A percentile compares a stretch with the other conserved stretches of the same genome.
Evolutionary conservation across 2,797 vertebrate genomes (phyloP).

Genomic region (Hirundo rustica): DNA sequence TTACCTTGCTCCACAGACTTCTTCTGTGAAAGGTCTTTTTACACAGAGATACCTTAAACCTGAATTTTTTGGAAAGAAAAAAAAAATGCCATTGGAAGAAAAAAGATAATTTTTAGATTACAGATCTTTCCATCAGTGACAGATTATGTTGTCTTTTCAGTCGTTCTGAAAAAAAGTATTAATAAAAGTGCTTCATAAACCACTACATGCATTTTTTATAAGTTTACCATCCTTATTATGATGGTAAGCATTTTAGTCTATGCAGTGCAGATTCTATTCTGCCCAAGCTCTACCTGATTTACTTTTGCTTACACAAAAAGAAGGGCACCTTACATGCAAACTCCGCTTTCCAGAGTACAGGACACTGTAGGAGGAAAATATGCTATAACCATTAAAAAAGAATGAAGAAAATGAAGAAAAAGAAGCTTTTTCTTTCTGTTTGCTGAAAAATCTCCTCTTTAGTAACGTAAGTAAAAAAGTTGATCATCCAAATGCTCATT

Average conservation of each 20-base stretch:
- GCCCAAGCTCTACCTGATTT: background rate
- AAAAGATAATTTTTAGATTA: background rate
- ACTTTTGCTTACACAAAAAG: background rate
- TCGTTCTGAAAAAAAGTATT: background rate
- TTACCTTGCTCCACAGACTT: background rate
- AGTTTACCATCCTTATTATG: background rate
- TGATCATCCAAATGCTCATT: background rate
- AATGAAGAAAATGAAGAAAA: background rate
- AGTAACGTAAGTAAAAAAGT: background rate
- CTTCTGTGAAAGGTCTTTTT: background rate
- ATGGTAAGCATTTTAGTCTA: background rate
- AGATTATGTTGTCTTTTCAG: background rate
- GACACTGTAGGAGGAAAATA: background rate
- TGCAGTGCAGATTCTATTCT: background rate
- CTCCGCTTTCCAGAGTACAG: background rate
- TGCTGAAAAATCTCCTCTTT: background rate
- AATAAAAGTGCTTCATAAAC: background rate
- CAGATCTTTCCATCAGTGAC: background rate
- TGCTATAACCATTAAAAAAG: background rate
- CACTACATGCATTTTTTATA: background rate
- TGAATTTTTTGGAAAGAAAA: background rate
- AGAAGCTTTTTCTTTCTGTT: background rate
- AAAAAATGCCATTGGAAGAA: background rate
- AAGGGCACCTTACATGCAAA: background rate
- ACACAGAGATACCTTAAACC: background rate